Evolutionary conservation across 2,113 vertebrate genomes (phyloP).

Genomic region (Malurus cyaneus): DNA sequence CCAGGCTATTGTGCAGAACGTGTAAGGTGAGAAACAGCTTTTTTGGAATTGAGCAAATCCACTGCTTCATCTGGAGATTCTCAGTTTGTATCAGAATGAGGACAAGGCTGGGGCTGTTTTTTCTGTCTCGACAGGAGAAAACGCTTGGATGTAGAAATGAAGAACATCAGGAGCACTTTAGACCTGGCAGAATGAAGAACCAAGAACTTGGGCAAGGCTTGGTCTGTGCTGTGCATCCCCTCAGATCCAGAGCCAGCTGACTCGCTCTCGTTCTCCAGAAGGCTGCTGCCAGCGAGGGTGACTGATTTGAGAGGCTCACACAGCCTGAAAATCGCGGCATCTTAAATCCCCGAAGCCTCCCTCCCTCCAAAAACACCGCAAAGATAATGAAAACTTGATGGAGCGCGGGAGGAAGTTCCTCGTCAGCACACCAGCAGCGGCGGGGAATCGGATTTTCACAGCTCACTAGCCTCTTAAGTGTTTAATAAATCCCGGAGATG

Average conservation of each 20-base stretch:
- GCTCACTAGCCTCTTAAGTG: conserved; percentile 27
- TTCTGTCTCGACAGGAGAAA: background rate
- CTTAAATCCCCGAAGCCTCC: background rate
- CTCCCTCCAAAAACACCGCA: background rate
- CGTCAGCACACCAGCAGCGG: conserved; percentile 4
- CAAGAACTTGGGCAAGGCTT: background rate
- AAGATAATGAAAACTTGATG: conserved; percentile 43
- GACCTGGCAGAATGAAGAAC: background rate
- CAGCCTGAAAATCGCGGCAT: background rate
- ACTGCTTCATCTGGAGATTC: background rate
- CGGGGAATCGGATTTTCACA: conserved; percentile 39
- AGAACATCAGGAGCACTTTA: background rate
- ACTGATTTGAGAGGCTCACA: background rate
- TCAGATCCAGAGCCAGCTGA: background rate
- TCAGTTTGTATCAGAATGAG: background rate
- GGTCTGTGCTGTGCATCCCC: background rate
- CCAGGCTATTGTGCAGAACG: background rate
- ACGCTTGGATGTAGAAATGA: background rate
- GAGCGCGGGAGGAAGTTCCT: conserved; percentile 22
- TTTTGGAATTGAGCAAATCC: background rate
- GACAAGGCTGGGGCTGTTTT: background rate
- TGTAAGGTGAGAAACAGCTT: background rate
- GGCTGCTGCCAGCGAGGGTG: background rate
- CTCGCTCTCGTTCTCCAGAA: background rate
- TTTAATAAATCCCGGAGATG: conserved; percentile 37